Evolutionary conservation across 2,113 vertebrate species (phyloP), one percentile per base, ranked within the genome.

Genomic region (Chrysemys picta): DNA sequence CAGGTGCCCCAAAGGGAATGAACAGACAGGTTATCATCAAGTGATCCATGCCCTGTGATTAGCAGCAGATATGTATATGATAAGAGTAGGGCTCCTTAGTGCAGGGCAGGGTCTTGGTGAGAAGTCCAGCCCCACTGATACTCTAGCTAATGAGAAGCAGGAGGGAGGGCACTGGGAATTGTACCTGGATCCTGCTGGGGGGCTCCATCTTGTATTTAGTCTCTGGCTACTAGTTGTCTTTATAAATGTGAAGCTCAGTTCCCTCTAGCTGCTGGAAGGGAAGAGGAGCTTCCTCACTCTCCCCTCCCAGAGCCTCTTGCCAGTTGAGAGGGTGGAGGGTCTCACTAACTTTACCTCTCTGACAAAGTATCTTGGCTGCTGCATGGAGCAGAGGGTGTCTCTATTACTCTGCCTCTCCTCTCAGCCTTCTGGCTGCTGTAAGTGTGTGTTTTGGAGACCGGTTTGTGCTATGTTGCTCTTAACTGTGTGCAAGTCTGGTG

Each of bases 51-150:
- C 53, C 21, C 4, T 50, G 50, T 56, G 21, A 5, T 31, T 57
- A 27, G 6, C 22, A 35, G 52, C 78, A 59, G 25, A 2, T 22
- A 0, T 13, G 0, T 69, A 83, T 93, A 83, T 25, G 45, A 31
- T 56, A 76, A 49, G 78, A 35, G 14, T 59, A 9, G 83, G 57
- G 59, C 38, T 29, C 17, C 31, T 13, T 5, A 49, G 78, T 85
- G 47, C 0, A 0, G 69, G 54, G 79, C 62, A 80, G 79, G 85
- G 78, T 90, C 54, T n/a, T 5, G 6, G 53, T 80, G 29, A 29
- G 10, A 4, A 54, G 3, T 14, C 0, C 0, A 5, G 4, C 80
- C 56, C 47, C 3, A 17, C 42, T 42, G 54, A 57, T 57, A 25
- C 25, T 57, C 10, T 2, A 57, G 25, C 29, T 45, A 25, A 69